Base-by-base conservation (phyloP, 2,888 invertebrate species). In the Noctuana brunneofusca region DNA sequence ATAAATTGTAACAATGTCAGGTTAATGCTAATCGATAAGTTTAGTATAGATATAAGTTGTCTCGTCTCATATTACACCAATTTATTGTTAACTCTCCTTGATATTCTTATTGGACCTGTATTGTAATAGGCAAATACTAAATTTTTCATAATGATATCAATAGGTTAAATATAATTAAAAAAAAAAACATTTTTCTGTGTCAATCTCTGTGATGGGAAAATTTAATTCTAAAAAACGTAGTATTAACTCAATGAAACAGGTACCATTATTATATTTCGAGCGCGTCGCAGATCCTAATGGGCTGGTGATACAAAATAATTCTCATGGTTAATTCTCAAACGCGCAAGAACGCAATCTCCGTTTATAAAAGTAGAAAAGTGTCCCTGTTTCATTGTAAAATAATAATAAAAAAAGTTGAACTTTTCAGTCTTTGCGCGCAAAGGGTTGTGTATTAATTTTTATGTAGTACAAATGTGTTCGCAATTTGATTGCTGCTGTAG, bases 381-480 rank as follows among this genome's bases (percentile, higher is more conserved):
- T 68, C 68, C 75, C 69, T 70, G 76, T 78, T 78, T 73, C 74
- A 79, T 78, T 79, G 80, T 81, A 85, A 89, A 86, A 87, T 55
- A 86, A 87, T 53, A 43, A 41, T 6, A 41, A 41, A n/a, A 62
- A 60, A 89, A 89, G 88, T 89, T 87, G 82, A 88, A 86, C 86
- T 89, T 86, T 87, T 88, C 89, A 89, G 88, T 89, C 86, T 87
- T 86, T 91, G 89, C 89, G 89, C 90, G 91, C 89, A 90, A 90
- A 89, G 78, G 91, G 91, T 91, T 91, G 91, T 91, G 91, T 91
- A 89, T 91, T 89, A 75, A 88, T 89, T 91, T 89, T 91, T 91
- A 88, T 84, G 88, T 91, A 90, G 91, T 91, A 90, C 91, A 91
- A 90, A 91, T 89, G 89, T 90, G 89, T 91, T 90, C 87, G 91